A percentile compares a stretch with the other conserved stretches of the same genome.
Evolutionary conservation across 2,113 vertebrate species (phyloP).

Genomic region (Ariopsis seemanni): DNA sequence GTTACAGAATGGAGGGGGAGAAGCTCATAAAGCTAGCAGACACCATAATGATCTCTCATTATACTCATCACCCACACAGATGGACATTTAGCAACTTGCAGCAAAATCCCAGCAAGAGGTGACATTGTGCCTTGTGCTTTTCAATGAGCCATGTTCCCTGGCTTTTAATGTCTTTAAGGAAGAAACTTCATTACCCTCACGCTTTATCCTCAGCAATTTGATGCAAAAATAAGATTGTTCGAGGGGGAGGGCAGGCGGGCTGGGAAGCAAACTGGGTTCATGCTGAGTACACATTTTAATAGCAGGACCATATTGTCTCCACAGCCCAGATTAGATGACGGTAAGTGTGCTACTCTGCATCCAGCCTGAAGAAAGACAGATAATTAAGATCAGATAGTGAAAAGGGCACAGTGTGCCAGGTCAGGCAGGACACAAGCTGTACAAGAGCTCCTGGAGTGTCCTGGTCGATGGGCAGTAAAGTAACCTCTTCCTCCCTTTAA

Average conservation of each 20-base stretch:
- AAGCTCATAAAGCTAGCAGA: background rate
- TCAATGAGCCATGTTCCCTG: slow-evolving; percentile 28
- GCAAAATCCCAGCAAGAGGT: slow-evolving; percentile 21
- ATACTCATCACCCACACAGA: slow-evolving; percentile 25
- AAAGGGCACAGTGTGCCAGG: slow-evolving; percentile 32
- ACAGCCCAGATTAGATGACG: slow-evolving; percentile 53
- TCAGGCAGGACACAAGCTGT: slow-evolving; percentile 22
- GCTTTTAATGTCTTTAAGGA: slow-evolving; percentile 26
- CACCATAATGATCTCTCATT: slow-evolving; percentile 19
- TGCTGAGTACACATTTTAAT: slow-evolving; percentile 59
- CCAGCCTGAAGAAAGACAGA: slow-evolving; percentile 49
- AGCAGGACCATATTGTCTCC: slow-evolving; percentile 56
- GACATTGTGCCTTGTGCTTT: slow-evolving; percentile 14
- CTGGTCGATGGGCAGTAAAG: slow-evolving; percentile 38
- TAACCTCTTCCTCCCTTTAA: slow-evolving; percentile 21
- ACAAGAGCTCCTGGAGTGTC: slow-evolving; percentile 31
- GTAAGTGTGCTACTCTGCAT: slow-evolving; percentile 48
- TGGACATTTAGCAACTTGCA: slow-evolving; percentile 26
- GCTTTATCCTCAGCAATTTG: slow-evolving; percentile 40
- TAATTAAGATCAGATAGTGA: slow-evolving; percentile 47
- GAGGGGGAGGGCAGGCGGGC: slow-evolving; percentile 39
- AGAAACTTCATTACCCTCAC: slow-evolving; percentile 29
- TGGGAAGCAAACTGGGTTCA: slow-evolving; percentile 52
- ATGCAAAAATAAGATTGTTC: slow-evolving; percentile 46
- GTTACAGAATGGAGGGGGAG: slow-evolving; percentile 8